Percentiles rank a stretch among this genome's conserved stretches.
phyloP scores from a whole-genome alignment of 1,140 invertebrate genomes.

The Nixonia krombeini region DNA sequence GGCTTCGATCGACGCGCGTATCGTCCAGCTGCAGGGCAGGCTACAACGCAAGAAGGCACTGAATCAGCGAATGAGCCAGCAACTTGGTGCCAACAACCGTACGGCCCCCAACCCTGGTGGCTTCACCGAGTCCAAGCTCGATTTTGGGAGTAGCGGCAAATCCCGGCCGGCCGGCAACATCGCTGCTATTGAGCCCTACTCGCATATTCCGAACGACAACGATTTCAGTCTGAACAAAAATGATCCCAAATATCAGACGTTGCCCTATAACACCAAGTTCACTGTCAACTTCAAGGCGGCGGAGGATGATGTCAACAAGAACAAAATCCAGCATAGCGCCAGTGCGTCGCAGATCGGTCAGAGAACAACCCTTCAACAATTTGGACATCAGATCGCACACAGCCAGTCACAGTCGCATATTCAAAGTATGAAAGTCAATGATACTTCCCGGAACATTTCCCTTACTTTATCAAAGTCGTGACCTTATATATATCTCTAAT shows the following conservation, averaged over 20 bases:
- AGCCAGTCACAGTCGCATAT: constrained; percentile 69
- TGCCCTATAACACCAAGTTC: constrained; percentile 91
- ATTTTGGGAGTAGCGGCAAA: constrained; percentile 67
- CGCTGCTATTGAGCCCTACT: constrained; percentile 91
- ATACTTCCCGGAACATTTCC: constrained; percentile 2
- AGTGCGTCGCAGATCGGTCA: constrained; percentile 68
- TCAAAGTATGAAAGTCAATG: constrained; percentile 55
- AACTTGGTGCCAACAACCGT: constrained; percentile 70
- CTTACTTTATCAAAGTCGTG: too few species aligned
- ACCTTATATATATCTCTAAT: too few species aligned
- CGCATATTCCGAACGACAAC: constrained; percentile 82
- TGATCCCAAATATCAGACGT: constrained; percentile 93
- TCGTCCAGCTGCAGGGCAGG: constrained; percentile 92
- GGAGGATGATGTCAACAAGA: constrained; percentile 69
- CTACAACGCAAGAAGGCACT: constrained; percentile 89
- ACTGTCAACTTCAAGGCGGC: constrained; percentile 73
- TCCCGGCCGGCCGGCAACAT: constrained; percentile 78
- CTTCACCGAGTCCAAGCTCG: constrained; percentile 59
- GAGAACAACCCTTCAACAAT: constrained; percentile 61
- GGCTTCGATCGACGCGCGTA: constrained; percentile 90
- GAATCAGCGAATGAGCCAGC: constrained; percentile 87
- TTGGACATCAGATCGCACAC: constrained; percentile 67
- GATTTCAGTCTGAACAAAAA: constrained; percentile 83
- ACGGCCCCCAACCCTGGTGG: constrained; percentile 16
- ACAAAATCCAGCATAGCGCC: constrained; percentile 66